phyloP scores from a whole-genome alignment of 1,140 invertebrate genomes.

The Armadillidium nasatum region DNA sequence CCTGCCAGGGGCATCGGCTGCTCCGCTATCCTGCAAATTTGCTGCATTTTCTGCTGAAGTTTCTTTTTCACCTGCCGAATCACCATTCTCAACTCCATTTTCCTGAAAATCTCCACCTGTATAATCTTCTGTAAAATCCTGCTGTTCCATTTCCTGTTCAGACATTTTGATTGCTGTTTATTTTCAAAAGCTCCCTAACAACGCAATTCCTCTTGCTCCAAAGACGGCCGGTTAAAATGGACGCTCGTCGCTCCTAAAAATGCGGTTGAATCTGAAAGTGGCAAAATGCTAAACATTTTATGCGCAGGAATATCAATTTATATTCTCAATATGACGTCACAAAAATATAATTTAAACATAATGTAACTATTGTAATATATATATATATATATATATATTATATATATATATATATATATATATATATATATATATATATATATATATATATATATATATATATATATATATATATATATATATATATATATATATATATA shows the following conservation, averaged over 20 bases:
- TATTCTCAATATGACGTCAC: no score
- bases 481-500: no score
- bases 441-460: no score
- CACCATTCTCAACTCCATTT: slow-evolving; percentile 38
- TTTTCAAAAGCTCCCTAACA: neutral
- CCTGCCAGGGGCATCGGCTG: slow-evolving; percentile 45
- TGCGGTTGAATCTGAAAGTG: no score
- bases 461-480: no score
- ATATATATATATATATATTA: no score
- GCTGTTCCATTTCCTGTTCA: slow-evolving; percentile 36
- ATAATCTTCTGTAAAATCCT: slow-evolving; percentile 42
- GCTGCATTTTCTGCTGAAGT: slow-evolving; percentile 23
- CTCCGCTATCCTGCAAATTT: slow-evolving; percentile 42
- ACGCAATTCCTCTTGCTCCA: neutral
- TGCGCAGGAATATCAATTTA: no score
- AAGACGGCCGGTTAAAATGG: neutral
- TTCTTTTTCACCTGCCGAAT: slow-evolving; percentile 36
- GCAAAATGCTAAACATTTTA: no score
- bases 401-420: no score
- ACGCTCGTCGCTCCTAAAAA: neutral
- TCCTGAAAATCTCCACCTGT: slow-evolving; percentile 41
- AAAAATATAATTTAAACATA: no score
- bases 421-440: no score
- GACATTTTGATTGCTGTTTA: neutral
- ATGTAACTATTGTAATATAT: no score